Evolutionary conservation across 2,797 vertebrate species (phyloP).

Genomic region (Schizopygopsis pylzovi): DNA sequence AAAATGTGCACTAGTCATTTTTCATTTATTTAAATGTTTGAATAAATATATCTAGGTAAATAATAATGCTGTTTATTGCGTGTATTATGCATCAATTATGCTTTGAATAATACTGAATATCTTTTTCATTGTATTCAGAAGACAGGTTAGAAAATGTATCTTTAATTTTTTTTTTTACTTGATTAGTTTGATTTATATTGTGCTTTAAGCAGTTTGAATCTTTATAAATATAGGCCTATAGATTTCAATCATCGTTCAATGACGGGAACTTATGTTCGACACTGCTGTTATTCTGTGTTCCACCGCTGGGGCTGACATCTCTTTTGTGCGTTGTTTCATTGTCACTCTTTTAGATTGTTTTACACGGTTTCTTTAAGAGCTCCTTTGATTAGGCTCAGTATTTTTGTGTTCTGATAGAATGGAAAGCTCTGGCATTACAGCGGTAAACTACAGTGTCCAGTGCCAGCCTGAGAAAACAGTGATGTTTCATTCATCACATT

Average conservation of each 20-base stretch:
- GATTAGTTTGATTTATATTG: background rate
- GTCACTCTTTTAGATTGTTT: background rate
- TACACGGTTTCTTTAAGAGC: background rate
- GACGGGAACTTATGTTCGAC: background rate
- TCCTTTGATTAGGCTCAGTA: background rate
- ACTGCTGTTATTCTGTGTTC: background rate
- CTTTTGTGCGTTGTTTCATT: background rate
- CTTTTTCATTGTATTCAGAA: background rate
- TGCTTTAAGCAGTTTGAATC: background rate
- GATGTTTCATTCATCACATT: conserved; percentile 48
- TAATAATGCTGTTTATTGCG: background rate
- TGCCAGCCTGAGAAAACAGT: conserved; percentile 26
- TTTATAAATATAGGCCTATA: background rate
- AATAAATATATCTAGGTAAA: background rate
- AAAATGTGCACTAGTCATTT: background rate
- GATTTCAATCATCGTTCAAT: background rate
- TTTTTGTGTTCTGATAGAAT: conserved; percentile 1
- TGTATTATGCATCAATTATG: background rate
- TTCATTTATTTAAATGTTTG: background rate
- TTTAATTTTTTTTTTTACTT: background rate
- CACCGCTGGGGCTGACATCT: background rate
- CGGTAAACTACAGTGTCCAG: conserved; percentile 36
- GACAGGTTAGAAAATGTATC: background rate
- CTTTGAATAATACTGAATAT: background rate
- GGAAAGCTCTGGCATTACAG: conserved; percentile 31